Base-by-base conservation (phyloP, 2,888 invertebrate genomes). In the Lasioglossum vierecki region DNA sequence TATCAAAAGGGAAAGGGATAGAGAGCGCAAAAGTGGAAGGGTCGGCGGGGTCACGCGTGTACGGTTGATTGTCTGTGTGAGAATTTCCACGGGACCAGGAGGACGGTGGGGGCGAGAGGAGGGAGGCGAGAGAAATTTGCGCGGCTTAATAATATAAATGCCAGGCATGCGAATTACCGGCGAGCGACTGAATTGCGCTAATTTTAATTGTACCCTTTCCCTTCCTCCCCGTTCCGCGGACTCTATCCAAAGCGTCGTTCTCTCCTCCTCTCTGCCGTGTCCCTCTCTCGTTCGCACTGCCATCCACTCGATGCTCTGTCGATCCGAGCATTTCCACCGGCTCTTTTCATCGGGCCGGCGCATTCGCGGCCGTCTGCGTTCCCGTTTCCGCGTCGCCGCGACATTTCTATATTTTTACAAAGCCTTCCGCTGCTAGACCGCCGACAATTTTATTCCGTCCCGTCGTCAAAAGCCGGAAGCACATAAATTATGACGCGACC, bases 81-180 rank as follows among this genome's bases (percentile, higher is more conserved):
- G 35, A 68, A 68, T 68, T 68, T 39, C 1, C 35, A 39, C 35
- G 22, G 22, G 66, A 8, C 35, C 57, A 44, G 66, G 46, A 35
- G 57, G 22, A 46, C 70, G 3, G 8, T 44, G 72, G 57, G 15
- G 49, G 46, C 9, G 72, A 41, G 71, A 74, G 80, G 44, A 76
- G 41, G 4, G 83, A 86, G 88, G 76, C 83, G 88, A 88, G 91
- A 90, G 91, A 93, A 92, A 94, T 94, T 93, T 92, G 91, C 91
- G 90, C 90, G 91, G 92, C 91, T 93, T 93, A 93, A 94, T 94
- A 93, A 93, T 93, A 93, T 94, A 93, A 94, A 94, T 94, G 92
- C 93, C 92, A 91, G 92, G 91, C 93, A 93, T 92, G 92, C 91
- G 91, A 93, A 93, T 93, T 93, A 92, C 91, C 89, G 88, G 89